Conservation (phyloP, 2,888 invertebrate species). For the Diplazon laetatorius region DNA sequence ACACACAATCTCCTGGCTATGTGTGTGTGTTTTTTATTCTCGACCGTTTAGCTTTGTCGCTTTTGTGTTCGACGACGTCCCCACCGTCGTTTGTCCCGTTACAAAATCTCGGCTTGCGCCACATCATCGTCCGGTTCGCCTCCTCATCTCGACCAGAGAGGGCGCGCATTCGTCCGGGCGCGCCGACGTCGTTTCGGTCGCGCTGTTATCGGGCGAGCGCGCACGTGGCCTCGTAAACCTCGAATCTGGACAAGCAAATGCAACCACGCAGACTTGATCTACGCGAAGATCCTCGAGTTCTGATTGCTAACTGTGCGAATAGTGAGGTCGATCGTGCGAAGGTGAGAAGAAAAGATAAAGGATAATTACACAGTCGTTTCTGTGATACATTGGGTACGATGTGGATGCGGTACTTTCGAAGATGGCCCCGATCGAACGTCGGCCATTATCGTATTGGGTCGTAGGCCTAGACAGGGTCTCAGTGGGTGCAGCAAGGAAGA, state of each 20-base stretch:
- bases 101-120: slow-evolving; percentile 48
- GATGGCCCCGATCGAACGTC: no score
- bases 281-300: neutral
- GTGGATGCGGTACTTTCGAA: no score
- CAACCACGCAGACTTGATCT: no score
- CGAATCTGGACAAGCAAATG: neutral
- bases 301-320: neutral
- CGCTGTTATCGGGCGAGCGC: no score
- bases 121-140: slow-evolving; percentile 34
- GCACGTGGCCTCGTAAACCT: no score
- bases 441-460: no score
- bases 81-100: slow-evolving; percentile 51
- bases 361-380: no score
- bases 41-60: slow-evolving; percentile 30
- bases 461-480: no score
- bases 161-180: slow-evolving; percentile 2
- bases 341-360: slow-evolving; percentile 17
- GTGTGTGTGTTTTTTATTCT: neutral
- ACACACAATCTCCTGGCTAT: no score
- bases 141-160: neutral
- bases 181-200: slow-evolving; percentile 16
- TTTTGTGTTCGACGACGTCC: slow-evolving; percentile 8
- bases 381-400: no score
- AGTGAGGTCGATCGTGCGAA: slow-evolving; percentile 1
- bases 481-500: no score